Conservation (phyloP, 2,113 vertebrate genomes). For the Castor canadensis region DNA sequence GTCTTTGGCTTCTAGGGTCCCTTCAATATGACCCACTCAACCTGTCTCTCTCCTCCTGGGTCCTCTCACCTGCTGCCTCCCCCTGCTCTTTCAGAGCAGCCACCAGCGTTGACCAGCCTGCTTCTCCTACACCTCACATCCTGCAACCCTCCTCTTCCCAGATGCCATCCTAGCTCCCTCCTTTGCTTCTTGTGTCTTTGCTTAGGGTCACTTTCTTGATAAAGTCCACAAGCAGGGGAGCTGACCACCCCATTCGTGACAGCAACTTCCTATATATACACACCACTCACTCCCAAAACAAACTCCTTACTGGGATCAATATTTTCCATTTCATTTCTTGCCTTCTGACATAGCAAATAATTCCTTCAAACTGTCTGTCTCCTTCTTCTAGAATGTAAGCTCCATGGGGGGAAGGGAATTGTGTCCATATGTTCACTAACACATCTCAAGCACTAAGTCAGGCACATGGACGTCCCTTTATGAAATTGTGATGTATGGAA, state of each 20-base stretch:
- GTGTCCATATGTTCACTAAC: background rate
- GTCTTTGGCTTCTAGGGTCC: background rate
- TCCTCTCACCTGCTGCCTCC: fast-evolving
- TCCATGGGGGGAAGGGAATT: too few relatives aligned
- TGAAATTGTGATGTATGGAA: background rate
- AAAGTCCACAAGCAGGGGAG: background rate
- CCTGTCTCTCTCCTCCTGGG: background rate
- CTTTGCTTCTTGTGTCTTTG: fast-evolving
- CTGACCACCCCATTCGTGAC: background rate
- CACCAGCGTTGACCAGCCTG: too few relatives aligned
- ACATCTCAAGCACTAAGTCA: background rate
- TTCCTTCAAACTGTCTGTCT: background rate
- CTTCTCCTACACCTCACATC: background rate
- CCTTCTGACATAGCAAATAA: background rate
- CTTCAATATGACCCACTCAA: background rate
- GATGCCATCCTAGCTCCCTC: background rate
- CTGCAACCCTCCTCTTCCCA: background rate
- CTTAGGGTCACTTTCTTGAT: background rate
- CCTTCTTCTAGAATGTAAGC: background rate
- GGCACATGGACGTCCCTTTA: background rate
- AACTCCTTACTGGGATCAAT: background rate
- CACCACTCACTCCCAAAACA: background rate
- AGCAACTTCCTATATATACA: background rate
- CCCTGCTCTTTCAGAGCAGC: fast-evolving
- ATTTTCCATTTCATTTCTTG: background rate